Evolutionary conservation across 1,140 invertebrate genomes (phyloP).

Genomic region (Hyles euphorbiae): DNA sequence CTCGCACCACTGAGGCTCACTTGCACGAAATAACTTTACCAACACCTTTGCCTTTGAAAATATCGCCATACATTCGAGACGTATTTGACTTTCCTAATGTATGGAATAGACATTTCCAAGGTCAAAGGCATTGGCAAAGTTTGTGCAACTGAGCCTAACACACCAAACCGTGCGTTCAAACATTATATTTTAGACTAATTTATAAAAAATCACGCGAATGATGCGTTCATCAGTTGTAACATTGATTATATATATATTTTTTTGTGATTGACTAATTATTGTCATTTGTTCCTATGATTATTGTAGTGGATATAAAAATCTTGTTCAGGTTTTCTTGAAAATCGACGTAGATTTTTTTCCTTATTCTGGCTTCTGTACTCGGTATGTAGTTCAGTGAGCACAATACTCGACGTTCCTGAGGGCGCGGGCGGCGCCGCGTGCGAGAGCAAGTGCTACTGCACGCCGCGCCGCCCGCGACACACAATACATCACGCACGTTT

Average conservation of each 20-base stretch:
- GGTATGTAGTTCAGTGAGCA: conserved; percentile 40
- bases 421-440: conserved; percentile 25
- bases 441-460: neutral
- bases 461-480: conserved; percentile 24
- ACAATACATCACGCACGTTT: conserved; percentile 62
- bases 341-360: conserved; percentile 69
- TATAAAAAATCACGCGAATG: conserved; percentile 57
- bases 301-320: conserved; percentile 62
- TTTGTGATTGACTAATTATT: conserved; percentile 74
- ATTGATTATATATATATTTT: conserved; percentile 49
- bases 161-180: conserved; percentile 69
- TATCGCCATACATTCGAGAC: too few relatives aligned
- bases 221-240: conserved; percentile 60
- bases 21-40: too few relatives aligned
- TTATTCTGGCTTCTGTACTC: conserved; percentile 42
- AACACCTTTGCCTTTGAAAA: too few relatives aligned
- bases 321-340: conserved; percentile 72
- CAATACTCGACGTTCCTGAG: conserved; percentile 43
- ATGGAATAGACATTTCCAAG: too few relatives aligned
- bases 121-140: too few relatives aligned
- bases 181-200: conserved; percentile 57
- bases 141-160: conserved; percentile 5
- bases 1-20: conserved; percentile 56
- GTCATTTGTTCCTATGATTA: conserved; percentile 74
- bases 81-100: too few relatives aligned